These are phyloP conservation scores for Monopterus albus DNA, from an alignment of 2,113 vertebrate genomes.

Conservation along the genomic window DNA sequence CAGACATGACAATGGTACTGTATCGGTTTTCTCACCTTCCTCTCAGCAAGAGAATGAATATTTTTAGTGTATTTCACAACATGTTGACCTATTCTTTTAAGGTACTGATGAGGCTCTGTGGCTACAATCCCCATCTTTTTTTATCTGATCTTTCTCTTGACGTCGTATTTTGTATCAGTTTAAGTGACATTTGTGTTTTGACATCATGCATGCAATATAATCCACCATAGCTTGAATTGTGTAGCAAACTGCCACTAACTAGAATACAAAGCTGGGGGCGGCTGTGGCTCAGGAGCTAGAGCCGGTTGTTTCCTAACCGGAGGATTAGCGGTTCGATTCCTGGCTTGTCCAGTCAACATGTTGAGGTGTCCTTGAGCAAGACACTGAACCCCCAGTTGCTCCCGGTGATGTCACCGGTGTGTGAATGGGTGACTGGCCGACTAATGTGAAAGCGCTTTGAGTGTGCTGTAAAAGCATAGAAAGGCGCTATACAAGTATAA, in stretches of 20 bases:
- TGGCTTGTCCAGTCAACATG: too few species aligned
- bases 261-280: neutral
- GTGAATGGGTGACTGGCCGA: too few species aligned
- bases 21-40: neutral
- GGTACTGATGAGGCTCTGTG: neutral
- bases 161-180: conserved; percentile 55
- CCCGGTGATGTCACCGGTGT: too few species aligned
- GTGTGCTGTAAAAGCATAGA: too few species aligned
- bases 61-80: neutral
- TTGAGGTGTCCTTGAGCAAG: too few species aligned
- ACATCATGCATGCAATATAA: conserved; percentile 43
- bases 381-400: too few species aligned
- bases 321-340: too few species aligned
- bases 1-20: neutral
- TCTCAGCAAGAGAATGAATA: neutral
- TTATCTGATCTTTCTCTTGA: conserved; percentile 30
- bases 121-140: neutral
- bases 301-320: too few species aligned
- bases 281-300: too few species aligned
- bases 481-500: too few species aligned
- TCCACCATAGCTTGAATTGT: conserved; percentile 5
- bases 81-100: neutral
- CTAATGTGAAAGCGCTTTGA: too few species aligned
- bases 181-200: conserved; percentile 50
- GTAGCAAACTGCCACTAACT: conserved; percentile 42